These are phyloP conservation scores for Glaucopsyche alexis DNA, from an alignment of 2,888 invertebrate genomes.

Conservation along the genomic window DNA sequence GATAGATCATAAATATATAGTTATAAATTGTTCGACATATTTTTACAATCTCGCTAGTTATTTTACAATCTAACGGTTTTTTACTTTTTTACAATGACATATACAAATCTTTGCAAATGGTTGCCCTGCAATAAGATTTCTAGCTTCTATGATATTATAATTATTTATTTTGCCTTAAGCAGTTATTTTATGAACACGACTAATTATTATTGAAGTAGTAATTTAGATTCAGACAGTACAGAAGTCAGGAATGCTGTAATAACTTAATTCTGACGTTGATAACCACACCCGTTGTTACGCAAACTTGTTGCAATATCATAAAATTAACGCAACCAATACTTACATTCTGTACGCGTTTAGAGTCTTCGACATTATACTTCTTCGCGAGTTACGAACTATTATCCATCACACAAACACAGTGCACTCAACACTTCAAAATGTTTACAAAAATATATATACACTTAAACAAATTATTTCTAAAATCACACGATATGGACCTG, in stretches of 20 bases:
- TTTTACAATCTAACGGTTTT: too few species aligned
- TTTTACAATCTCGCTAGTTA: too few species aligned
- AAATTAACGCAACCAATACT: slow-evolving; percentile 67
- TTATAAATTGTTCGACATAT: too few species aligned
- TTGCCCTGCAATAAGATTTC: too few species aligned
- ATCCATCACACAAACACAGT: slow-evolving; percentile 59
- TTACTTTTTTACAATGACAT: too few species aligned
- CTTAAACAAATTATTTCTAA: slow-evolving; percentile 33
- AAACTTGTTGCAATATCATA: neutral
- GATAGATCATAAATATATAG: too few species aligned
- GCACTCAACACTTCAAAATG: slow-evolving; percentile 46
- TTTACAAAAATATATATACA: slow-evolving; percentile 42
- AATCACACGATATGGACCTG: slow-evolving; percentile 22
- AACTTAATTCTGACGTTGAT: neutral
- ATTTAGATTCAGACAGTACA: neutral
- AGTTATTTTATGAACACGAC: too few species aligned
- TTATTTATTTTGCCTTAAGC: too few species aligned
- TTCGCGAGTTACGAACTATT: slow-evolving; percentile 48
- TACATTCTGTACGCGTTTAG: slow-evolving; percentile 94
- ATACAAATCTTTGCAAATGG: too few species aligned
- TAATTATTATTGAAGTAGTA: neutral
- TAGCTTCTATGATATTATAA: too few species aligned
- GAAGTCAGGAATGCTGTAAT: neutral
- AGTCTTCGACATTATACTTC: slow-evolving; percentile 88
- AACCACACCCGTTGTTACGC: slow-evolving; percentile 8